Percentiles rank a stretch among this genome's conserved stretches.
Conservation (phyloP, 2,888 invertebrate genomes). For the Ischnus inquisitorius region DNA sequence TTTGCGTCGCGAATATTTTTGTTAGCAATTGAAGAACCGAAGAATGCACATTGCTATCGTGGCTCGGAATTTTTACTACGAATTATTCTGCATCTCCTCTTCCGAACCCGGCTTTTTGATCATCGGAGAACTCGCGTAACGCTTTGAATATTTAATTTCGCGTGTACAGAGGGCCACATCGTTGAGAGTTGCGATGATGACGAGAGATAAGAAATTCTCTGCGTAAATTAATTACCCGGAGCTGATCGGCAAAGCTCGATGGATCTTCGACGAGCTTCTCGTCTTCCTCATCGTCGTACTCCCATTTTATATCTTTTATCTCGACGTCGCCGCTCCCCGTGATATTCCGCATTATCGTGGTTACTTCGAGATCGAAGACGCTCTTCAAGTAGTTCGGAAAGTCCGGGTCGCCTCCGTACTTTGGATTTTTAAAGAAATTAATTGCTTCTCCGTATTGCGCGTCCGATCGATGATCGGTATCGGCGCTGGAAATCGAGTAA, state of each 20-base stretch:
- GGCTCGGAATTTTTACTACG: too few relatives aligned
- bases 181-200: background rate
- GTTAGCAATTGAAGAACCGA: too few relatives aligned
- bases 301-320: slow-evolving; percentile 51
- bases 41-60: too few relatives aligned
- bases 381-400: slow-evolving; percentile 53
- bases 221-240: slow-evolving; percentile 33
- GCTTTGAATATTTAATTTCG: background rate
- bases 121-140: too few relatives aligned
- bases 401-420: slow-evolving; percentile 41
- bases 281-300: slow-evolving; percentile 48
- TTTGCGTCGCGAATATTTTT: too few relatives aligned
- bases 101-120: too few relatives aligned
- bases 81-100: too few relatives aligned
- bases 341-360: slow-evolving; percentile 38
- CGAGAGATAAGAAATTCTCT: background rate
- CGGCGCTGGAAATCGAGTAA: background rate
- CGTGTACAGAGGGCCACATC: background rate
- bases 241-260: slow-evolving; percentile 2
- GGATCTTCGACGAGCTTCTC: background rate
- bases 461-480: background rate
- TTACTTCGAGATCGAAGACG: slow-evolving; percentile 34
- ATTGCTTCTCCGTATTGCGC: background rate
- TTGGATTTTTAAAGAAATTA: slow-evolving; percentile 51
- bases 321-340: slow-evolving; percentile 34